These are phyloP conservation scores for Eupithecia centaureata DNA, from an alignment of 2,888 invertebrate species.

Conservation along the genomic window DNA sequence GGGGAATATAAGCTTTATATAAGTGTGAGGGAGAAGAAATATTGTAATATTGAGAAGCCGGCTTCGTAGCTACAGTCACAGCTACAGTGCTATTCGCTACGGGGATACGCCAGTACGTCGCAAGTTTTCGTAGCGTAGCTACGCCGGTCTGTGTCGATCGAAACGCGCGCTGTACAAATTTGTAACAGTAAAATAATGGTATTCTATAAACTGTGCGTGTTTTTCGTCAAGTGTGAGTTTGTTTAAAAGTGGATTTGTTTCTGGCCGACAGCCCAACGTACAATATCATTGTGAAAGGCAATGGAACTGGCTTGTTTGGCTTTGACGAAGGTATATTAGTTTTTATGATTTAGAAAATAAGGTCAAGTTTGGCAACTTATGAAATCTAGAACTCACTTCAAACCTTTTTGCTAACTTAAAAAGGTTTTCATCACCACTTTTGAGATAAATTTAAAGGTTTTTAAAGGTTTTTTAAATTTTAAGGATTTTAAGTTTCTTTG, in stretches of 20 bases:
- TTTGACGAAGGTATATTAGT: slow-evolving; percentile 67
- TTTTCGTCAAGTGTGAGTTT: slow-evolving; percentile 58
- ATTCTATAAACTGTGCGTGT: slow-evolving; percentile 48
- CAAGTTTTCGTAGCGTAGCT: slow-evolving; percentile 72
- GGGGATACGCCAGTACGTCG: slow-evolving; percentile 60
- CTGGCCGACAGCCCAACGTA: slow-evolving; percentile 74
- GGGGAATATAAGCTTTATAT: slow-evolving; percentile 44
- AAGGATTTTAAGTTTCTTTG: background rate
- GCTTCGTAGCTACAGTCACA: slow-evolving; percentile 58
- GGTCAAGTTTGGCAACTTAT: slow-evolving; percentile 9
- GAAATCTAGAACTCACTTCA: background rate
- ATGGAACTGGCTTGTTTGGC: slow-evolving; percentile 73
- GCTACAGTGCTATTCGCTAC: slow-evolving; percentile 44
- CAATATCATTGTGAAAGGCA: slow-evolving; percentile 81
- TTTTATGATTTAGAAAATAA: slow-evolving; percentile 22
- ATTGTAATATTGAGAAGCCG: slow-evolving; percentile 45
- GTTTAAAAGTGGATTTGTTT: slow-evolving; percentile 81
- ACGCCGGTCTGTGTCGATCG: slow-evolving; percentile 49
- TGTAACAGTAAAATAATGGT: slow-evolving; percentile 36
- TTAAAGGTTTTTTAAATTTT: background rate
- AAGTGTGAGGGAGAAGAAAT: slow-evolving; percentile 31
- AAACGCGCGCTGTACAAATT: slow-evolving; percentile 39
- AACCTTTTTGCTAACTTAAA: background rate
- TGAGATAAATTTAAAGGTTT: background rate
- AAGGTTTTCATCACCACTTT: background rate